Conservation (phyloP, 2,113 vertebrate species). For the Tetrao urogallus region DNA sequence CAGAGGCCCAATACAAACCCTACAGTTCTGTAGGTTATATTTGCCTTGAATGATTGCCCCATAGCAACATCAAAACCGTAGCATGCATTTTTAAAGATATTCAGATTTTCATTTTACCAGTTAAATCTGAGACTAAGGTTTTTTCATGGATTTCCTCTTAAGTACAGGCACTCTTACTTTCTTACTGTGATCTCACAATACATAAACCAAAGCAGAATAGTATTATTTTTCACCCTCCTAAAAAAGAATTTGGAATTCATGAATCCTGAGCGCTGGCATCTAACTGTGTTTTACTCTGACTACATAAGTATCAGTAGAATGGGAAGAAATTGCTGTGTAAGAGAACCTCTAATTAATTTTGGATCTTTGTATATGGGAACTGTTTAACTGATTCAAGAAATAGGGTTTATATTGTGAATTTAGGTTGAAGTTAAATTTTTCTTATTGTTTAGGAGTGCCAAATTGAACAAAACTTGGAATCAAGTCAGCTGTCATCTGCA, state of each 20-base stretch:
- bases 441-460: background rate
- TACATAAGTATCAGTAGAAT: background rate
- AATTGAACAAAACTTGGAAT: background rate
- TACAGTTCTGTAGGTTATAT: too few relatives aligned
- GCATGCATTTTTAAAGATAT: background rate
- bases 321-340: background rate
- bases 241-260: background rate
- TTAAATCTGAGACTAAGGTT: background rate
- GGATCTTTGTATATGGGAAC: background rate
- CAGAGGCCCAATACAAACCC: too few relatives aligned
- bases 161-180: background rate
- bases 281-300: background rate
- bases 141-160: background rate
- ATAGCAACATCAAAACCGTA: background rate
- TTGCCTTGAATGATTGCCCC: background rate
- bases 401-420: background rate
- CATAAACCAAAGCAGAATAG: background rate
- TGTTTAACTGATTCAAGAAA: background rate
- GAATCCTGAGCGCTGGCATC: background rate
- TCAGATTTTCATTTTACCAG: background rate
- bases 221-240: background rate
- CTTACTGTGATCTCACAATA: background rate
- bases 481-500: background rate
- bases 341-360: background rate
- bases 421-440: background rate